A percentile compares a stretch with the other conserved stretches of the same genome.
These are phyloP conservation scores for Deroptyus accipitrinus DNA, from an alignment of 2,113 vertebrate genomes.

Conservation along the genomic window DNA sequence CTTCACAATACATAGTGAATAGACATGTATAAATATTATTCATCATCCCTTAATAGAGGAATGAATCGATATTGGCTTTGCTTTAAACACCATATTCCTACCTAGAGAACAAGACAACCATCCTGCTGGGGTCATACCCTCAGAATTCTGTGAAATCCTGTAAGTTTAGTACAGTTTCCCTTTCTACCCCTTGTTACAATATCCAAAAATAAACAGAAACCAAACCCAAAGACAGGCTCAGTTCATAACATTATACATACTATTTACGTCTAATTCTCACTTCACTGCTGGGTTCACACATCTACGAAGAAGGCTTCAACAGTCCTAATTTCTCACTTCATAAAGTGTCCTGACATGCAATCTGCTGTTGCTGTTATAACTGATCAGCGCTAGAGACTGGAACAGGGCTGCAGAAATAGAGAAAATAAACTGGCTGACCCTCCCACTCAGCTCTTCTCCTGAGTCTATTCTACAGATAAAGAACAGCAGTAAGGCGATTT, in stretches of 20 bases:
- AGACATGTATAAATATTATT: not conserved
- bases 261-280: not conserved
- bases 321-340: conserved; percentile 12
- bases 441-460: not conserved
- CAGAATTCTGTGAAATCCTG: not conserved
- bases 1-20: not conserved
- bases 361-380: not conserved
- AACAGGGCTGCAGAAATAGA: not conserved
- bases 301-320: not conserved
- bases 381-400: not conserved
- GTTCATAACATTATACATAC: not conserved
- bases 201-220: not conserved
- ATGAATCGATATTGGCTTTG: not conserved
- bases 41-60: not conserved
- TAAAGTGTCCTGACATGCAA: not conserved
- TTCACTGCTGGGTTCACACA: not conserved
- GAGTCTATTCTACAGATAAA: not conserved
- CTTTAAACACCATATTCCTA: not conserved
- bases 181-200: not conserved
- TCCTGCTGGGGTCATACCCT: not conserved
- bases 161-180: not conserved
- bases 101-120: not conserved
- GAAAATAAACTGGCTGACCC: not conserved
- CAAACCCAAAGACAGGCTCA: not conserved
- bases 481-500: not conserved